These are phyloP conservation scores for Phymatocera aterrima DNA, from an alignment of 2,888 invertebrate species.

Conservation along the genomic window DNA sequence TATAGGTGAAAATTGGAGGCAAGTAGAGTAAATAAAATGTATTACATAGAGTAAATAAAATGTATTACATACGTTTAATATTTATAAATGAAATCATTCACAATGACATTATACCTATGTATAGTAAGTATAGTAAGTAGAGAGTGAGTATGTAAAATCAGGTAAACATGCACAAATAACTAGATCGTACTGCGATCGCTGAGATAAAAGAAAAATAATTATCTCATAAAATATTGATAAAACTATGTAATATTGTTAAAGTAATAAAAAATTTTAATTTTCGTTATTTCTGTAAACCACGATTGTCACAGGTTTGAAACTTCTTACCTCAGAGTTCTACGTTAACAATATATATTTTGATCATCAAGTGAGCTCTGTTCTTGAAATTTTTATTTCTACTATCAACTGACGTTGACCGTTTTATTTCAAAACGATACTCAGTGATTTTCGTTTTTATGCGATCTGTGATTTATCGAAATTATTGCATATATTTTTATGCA, in stretches of 20 bases:
- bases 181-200: neutral
- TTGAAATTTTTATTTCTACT: neutral
- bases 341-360: neutral
- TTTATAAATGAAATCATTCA: neutral
- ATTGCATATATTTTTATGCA: neutral
- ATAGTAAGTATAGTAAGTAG: too few relatives aligned
- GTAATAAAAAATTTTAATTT: neutral
- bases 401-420: neutral
- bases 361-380: neutral
- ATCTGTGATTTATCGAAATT: neutral
- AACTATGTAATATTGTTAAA: neutral
- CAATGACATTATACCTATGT: neutral
- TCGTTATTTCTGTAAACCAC: neutral
- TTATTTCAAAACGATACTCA: constrained; percentile 11
- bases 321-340: neutral
- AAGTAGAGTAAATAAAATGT: neutral
- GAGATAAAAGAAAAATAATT: neutral
- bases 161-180: neutral
- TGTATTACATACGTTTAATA: neutral
- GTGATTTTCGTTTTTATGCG: neutral
- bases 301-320: neutral
- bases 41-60: neutral
- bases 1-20: neutral
- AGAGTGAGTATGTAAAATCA: constrained; percentile 8
- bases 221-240: neutral